phyloP scores from a whole-genome alignment of 2,113 vertebrate species.

The Xenus cinereus region DNA sequence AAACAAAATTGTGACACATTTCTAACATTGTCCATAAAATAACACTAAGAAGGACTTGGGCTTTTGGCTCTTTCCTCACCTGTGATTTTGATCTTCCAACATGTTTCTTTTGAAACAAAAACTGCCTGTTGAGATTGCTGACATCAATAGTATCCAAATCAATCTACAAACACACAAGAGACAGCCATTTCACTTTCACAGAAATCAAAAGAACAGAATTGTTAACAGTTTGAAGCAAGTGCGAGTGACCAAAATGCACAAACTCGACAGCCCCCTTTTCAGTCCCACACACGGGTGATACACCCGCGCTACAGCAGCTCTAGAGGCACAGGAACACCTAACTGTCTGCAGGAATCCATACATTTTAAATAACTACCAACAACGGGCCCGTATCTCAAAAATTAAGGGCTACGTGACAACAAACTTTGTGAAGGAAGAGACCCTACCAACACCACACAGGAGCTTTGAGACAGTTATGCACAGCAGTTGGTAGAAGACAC shows the following conservation, averaged over 20 bases:
- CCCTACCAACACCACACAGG: fast-evolving
- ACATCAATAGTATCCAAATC: constrained; percentile 99
- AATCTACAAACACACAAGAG: constrained; percentile 80
- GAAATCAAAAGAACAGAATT: neutral
- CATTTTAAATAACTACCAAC: neutral
- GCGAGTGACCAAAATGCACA: neutral
- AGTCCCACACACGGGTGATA: neutral
- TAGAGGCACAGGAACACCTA: neutral
- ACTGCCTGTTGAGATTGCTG: constrained; percentile 98
- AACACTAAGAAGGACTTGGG: neutral
- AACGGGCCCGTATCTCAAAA: neutral
- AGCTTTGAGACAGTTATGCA: neutral
- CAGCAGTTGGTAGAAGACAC: neutral
- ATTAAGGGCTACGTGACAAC: neutral
- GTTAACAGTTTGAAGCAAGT: neutral
- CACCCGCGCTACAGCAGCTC: neutral
- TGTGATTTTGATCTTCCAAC: constrained; percentile 98
- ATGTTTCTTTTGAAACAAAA: constrained; percentile 99
- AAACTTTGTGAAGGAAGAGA: neutral
- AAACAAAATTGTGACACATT: neutral
- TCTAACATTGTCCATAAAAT: neutral
- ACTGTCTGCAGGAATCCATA: neutral
- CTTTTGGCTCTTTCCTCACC: constrained; percentile 70
- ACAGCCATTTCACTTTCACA: neutral
- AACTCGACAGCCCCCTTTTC: neutral